A percentile compares a stretch with the other conserved stretches of the same genome.
phyloP scores from a whole-genome alignment of 2,113 vertebrate species.

The Eulacestoma nigropectus region DNA sequence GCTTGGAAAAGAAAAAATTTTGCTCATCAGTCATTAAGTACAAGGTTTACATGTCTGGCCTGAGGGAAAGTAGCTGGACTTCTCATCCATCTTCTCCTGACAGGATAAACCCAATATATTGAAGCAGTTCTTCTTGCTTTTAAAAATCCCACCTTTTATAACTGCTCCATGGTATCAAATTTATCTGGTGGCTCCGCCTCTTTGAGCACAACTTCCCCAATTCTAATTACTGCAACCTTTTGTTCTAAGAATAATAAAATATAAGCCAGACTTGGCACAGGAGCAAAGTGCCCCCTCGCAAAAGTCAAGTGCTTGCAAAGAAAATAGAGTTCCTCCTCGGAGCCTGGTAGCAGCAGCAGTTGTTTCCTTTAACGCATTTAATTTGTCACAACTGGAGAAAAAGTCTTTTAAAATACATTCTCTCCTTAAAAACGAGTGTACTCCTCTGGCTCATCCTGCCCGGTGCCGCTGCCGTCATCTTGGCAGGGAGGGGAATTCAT shows the following conservation, averaged over 20 bases:
- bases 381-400: constrained; percentile 1
- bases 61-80: constrained; percentile 41
- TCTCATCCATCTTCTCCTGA: constrained; percentile 35
- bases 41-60: constrained; percentile 57
- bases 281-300: neutral
- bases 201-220: neutral
- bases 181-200: neutral
- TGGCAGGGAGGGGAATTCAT: constrained; percentile 64
- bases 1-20: constrained; percentile 37
- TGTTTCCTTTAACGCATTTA: neutral
- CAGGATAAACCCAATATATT: neutral
- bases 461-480: constrained; percentile 6
- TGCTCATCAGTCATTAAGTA: constrained; percentile 62
- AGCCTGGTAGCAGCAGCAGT: neutral
- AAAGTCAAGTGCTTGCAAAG: neutral
- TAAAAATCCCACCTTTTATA: constrained; percentile 15
- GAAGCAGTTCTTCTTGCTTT: neutral
- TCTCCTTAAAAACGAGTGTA: neutral
- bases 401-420: neutral
- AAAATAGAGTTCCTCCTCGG: neutral
- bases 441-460: constrained; percentile 7
- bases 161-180: neutral
- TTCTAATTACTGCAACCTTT: neutral
- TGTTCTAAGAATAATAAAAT: neutral
- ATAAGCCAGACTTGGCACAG: neutral